A percentile compares a stretch with the other conserved stretches of the same genome.
phyloP scores from a whole-genome alignment of 2,888 invertebrate species.

The Seladonia tumulorum region DNA sequence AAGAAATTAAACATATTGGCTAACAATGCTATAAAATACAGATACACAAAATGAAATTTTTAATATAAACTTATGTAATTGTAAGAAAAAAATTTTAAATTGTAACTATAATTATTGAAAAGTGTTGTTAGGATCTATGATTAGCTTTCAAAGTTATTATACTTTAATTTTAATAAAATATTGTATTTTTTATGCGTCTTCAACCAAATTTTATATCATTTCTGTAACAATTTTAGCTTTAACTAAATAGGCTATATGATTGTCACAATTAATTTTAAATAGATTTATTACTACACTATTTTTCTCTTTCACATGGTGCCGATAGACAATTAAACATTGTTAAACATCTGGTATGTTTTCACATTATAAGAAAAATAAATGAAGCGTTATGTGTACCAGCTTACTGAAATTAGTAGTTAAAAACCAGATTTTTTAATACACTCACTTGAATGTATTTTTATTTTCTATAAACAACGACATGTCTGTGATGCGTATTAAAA shows the following conservation, averaged over 20 bases:
- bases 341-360: not conserved
- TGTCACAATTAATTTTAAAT: not conserved
- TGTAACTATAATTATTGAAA: not conserved
- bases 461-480: constrained; percentile 77
- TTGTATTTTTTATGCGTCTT: not conserved
- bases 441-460: constrained; percentile 26
- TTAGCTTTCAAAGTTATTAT: not conserved
- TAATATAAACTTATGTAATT: not conserved
- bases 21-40: not conserved
- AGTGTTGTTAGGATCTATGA: not conserved
- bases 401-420: not conserved
- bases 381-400: not conserved
- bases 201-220: not conserved
- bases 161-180: not conserved
- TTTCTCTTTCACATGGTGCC: not conserved
- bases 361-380: not conserved
- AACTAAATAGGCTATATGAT: not conserved
- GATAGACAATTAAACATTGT: not conserved
- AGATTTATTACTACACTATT: not conserved
- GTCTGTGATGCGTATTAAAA: constrained; percentile 78
- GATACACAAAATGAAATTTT: not conserved
- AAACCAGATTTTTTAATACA: not conserved
- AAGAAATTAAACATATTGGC: not conserved
- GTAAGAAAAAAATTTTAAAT: not conserved
- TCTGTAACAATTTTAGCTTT: not conserved